Evolutionary conservation across 1,140 invertebrate species (phyloP).

Genomic region (Bombus turneri): DNA sequence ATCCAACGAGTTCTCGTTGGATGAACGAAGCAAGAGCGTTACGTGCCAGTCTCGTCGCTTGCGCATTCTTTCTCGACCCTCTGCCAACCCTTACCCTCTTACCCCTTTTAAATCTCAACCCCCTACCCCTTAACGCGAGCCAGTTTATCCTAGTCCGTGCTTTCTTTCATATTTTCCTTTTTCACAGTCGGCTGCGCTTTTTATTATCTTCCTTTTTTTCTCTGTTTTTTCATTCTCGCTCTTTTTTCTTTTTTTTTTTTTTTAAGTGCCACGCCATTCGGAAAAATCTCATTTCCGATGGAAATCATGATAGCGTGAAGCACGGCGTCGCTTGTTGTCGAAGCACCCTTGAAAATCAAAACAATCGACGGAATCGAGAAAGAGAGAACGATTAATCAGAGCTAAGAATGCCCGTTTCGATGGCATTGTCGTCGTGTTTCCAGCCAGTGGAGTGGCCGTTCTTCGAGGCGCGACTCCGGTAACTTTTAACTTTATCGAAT

Average conservation of each 20-base stretch:
- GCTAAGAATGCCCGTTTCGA: slow-evolving; percentile 17
- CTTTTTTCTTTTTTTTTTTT: neutral
- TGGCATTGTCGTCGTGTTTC: neutral
- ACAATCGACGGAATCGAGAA: neutral
- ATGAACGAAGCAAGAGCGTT: slow-evolving; percentile 38
- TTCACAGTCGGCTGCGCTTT: slow-evolving; percentile 39
- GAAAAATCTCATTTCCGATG: slow-evolving; percentile 68
- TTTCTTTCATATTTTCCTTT: slow-evolving; percentile 54
- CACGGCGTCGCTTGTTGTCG: neutral
- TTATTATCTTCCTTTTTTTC: slow-evolving; percentile 1
- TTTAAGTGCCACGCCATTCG: slow-evolving; percentile 47
- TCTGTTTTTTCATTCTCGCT: neutral
- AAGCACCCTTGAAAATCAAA: slow-evolving; percentile 37
- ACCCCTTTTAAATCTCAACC: slow-evolving; percentile 4
- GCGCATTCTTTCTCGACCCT: slow-evolving; percentile 53
- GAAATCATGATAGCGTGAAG: slow-evolving; percentile 51
- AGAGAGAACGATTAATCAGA: slow-evolving; percentile 12
- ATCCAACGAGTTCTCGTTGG: slow-evolving; percentile 45
- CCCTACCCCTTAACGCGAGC: slow-evolving; percentile 4
- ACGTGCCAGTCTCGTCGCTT: slow-evolving; percentile 34
- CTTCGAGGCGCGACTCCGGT: neutral
- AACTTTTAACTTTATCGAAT: slow-evolving; percentile 39
- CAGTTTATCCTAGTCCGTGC: slow-evolving; percentile 44
- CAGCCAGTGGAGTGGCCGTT: neutral
- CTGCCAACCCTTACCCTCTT: neutral